Evolutionary conservation across 2,888 invertebrate genomes (phyloP).

Genomic region (Scelioninae gen. 1): DNA sequence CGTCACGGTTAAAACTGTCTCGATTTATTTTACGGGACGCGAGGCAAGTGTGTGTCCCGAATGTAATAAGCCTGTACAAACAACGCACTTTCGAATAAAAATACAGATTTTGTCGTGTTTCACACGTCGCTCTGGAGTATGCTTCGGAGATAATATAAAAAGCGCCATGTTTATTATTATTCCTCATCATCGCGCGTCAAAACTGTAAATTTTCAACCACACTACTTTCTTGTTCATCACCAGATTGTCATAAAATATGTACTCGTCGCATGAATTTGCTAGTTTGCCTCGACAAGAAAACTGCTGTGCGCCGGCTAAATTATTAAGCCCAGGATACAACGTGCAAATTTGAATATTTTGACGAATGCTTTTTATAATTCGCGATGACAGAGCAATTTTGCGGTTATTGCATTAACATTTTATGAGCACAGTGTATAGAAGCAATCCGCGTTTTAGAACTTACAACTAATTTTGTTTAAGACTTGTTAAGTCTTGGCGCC

Average conservation of each 20-base stretch:
- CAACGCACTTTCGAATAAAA: too few relatives aligned
- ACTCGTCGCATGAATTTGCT: conserved; percentile 23
- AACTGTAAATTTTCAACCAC: too few relatives aligned
- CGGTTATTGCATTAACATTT: conserved; percentile 38
- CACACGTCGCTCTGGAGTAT: too few relatives aligned
- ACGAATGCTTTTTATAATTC: conserved; percentile 32
- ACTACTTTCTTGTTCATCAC: conserved; percentile 43
- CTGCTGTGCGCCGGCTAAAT: conserved; percentile 17
- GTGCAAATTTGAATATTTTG: conserved; percentile 44
- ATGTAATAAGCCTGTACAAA: too few relatives aligned
- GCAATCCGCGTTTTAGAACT: neutral
- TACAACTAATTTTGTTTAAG: conserved; percentile 8
- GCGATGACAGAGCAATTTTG: conserved; percentile 35
- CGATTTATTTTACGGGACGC: too few relatives aligned
- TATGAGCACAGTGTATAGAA: neutral
- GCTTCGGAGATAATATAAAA: too few relatives aligned
- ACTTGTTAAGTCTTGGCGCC: neutral
- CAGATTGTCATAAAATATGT: conserved; percentile 52
- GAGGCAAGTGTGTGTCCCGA: too few relatives aligned
- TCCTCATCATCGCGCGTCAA: too few relatives aligned
- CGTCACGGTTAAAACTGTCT: too few relatives aligned
- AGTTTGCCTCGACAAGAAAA: conserved; percentile 30
- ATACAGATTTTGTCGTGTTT: too few relatives aligned
- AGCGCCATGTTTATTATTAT: too few relatives aligned
- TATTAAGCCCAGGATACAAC: conserved; percentile 17